Base-by-base conservation (phyloP, 2,797 vertebrate genomes). In the Brotula barbata region DNA sequence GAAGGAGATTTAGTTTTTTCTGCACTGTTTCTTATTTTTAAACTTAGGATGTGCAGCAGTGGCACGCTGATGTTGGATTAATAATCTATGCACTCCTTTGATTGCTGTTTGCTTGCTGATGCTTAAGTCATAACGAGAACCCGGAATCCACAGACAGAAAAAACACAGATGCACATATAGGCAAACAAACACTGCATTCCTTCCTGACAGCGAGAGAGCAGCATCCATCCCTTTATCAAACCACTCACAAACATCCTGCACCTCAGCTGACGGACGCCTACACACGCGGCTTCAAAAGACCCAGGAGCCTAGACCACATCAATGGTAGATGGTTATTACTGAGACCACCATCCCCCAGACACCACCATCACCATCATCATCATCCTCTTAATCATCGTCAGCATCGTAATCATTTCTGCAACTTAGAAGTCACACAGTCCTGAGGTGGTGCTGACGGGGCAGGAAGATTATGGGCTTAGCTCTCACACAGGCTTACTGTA, bases 401-500 rank as follows among this genome's bases (percentile, higher is more conserved):
- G 34, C 71, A 20, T 37, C 51, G 2, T 45, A 54, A 9, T 56
- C 49, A 23, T 19, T 63, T 53, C 28, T 21, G 34, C 28, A 39
- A 15, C 46, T 53, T 13, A n/a, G 33, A 48, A 64, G 54, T 34
- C 64, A 23, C 55, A 10, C 36, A 15, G 40, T 61, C 64, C 55
- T 15, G 63, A 54, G 77, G 48, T 37, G 49, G 55, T 72, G 78
- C 84, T 87, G 81, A 85, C 58, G 7, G 70, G 31, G 80, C 81
- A 70, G 68, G 47, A n/a, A 1, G 3, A 6, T 80, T 80, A 84
- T 37, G 19, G 60, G 66, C 75, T 86, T 69, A 79, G 62, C 60
- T 25, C 22, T 13, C 48, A 50, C 57, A 37, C 5, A 6, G 19
- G 28, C 52, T 61, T 22, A 53, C 33, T 23, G 20, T 49, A 22